Conservation (phyloP, 37 sponge, comb jelly and placozoan genomes). For the Theonella swinhoei region DNA sequence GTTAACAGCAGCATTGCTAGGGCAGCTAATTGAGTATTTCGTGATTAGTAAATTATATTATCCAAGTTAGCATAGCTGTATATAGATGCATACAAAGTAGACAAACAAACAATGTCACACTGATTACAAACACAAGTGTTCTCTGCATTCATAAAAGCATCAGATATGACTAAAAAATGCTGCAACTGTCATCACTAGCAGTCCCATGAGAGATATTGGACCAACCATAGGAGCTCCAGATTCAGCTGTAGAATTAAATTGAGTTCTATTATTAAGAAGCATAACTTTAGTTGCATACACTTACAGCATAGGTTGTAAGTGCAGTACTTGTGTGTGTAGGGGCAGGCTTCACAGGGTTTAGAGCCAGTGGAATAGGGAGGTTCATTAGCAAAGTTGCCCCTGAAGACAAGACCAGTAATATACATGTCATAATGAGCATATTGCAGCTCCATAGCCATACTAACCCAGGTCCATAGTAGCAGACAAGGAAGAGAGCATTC, state of each 20-base stretch:
- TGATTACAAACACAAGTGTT: too few species aligned
- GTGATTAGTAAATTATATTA: too few species aligned
- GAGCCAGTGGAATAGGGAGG: neutral
- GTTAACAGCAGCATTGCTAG: too few species aligned
- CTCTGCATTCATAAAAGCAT: too few species aligned
- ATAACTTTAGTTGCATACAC: too few species aligned
- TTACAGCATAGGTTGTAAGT: neutral
- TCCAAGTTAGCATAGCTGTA: too few species aligned
- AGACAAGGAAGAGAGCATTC: constrained; percentile 56
- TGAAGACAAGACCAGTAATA: too few species aligned
- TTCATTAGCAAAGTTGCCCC: neutral
- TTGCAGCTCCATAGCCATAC: too few species aligned
- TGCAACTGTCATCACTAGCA: neutral
- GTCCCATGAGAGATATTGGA: neutral
- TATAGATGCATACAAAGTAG: too few species aligned
- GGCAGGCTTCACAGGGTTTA: neutral
- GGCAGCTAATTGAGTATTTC: too few species aligned
- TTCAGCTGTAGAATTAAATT: constrained; percentile 25
- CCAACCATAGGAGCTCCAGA: constrained; percentile 16
- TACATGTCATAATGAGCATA: too few species aligned
- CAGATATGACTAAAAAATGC: neutral
- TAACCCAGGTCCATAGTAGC: constrained; percentile 70
- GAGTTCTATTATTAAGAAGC: neutral
- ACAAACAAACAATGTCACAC: too few species aligned
- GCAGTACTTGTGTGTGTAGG: neutral